These are phyloP conservation scores for Micrasema longulum DNA, from an alignment of 1,140 invertebrate genomes.

Conservation along the genomic window DNA sequence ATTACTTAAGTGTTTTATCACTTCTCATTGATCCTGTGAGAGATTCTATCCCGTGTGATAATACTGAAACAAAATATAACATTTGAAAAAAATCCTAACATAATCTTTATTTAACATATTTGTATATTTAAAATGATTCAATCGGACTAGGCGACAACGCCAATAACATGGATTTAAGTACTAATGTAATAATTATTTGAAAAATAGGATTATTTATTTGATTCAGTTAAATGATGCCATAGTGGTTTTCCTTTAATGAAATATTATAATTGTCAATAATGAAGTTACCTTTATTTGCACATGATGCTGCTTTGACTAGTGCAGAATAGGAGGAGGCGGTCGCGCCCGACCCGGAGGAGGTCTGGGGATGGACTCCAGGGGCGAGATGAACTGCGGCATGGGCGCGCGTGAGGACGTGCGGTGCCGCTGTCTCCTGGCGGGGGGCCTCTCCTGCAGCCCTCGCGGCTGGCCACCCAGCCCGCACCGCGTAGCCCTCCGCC, in stretches of 20 bases:
- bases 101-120: too few relatives aligned
- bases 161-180: too few relatives aligned
- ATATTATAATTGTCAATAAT: too few relatives aligned
- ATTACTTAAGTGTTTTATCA: slow-evolving; percentile 42
- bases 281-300: slow-evolving; percentile 32
- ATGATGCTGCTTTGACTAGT: slow-evolving; percentile 47
- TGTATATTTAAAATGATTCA: too few relatives aligned
- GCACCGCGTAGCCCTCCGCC: slow-evolving; percentile 75
- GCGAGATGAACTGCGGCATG: slow-evolving; percentile 2
- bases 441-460: slow-evolving; percentile 67
- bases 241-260: too few relatives aligned
- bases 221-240: too few relatives aligned
- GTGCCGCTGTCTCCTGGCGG: slow-evolving; percentile 38
- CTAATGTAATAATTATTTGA: too few relatives aligned
- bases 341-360: slow-evolving; percentile 39
- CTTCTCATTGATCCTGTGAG: slow-evolving; percentile 41
- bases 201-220: too few relatives aligned
- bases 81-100: too few relatives aligned
- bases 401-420: slow-evolving; percentile 22
- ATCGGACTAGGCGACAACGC: too few relatives aligned
- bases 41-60: slow-evolving; percentile 53
- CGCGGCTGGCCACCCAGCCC: slow-evolving; percentile 53
- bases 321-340: slow-evolving; percentile 47
- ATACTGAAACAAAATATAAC: slow-evolving; percentile 54
- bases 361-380: slow-evolving; percentile 32